Base-by-base conservation (phyloP, 2,797 vertebrate genomes). In the Malurus splendens region DNA sequence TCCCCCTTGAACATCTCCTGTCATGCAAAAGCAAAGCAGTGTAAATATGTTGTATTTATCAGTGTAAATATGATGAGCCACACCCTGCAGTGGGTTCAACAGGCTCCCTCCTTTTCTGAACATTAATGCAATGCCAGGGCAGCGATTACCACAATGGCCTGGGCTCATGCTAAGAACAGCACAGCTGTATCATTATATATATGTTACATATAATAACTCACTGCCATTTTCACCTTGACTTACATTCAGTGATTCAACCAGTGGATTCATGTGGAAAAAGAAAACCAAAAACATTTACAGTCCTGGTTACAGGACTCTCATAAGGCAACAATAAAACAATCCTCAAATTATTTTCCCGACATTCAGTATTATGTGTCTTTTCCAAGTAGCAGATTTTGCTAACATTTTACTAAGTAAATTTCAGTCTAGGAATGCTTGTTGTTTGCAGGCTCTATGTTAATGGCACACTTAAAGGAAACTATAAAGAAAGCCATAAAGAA, bases 1-100 rank as follows among this genome's bases (percentile, higher is more conserved):
- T 98, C 98, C 70, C 97, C 97, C 82, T 98, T 98, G 87, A 97
- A 98, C 89, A 97, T 98, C 52, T 96, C 97, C 99, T 99, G 89
- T 87, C 72, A 81, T 18, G 54, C 51, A 95, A 92, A 94, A 92
- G 93, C 27, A 84, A 33, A 32, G 51, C 39, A 9, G 28, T 19
- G 44, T 41, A 90, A 87, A 45, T 18, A 30, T 3, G 24, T n/a
- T n/a, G n/a, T n/a, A n/a, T n/a, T n/a, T n/a, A n/a, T n/a, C 30
- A 9, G 28, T 19, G 44, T 41, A 90, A 87, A 45, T 18, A 30
- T 3, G 24, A 62, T 1, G 10, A 83, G 48, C 20, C n/a, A 62
- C 18, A 55, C 24, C 2, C 56, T 68, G 47, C 7, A 55, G 16
- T 9, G 28, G 9, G 14, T 22, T 62, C 42, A 79, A 54, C 1